phyloP scores from a whole-genome alignment of 2,113 vertebrate species.

The Tricholaema leucomelas region DNA sequence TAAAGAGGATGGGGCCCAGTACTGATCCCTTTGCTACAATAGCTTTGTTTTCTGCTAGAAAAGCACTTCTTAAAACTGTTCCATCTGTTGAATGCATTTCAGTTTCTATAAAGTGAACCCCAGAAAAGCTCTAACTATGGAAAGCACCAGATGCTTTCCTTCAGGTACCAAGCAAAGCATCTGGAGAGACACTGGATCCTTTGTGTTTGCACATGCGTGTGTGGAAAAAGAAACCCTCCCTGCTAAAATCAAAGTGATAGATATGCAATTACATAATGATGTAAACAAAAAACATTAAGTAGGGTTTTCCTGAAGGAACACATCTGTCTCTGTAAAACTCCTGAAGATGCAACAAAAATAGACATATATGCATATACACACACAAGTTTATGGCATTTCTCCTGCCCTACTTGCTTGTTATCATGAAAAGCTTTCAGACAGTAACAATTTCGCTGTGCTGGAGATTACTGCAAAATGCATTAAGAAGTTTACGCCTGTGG shows the following conservation, averaged over 20 bases:
- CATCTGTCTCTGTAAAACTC: slow-evolving; percentile 27
- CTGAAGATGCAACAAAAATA: slow-evolving; percentile 50
- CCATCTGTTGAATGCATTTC: not conserved
- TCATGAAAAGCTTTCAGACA: slow-evolving; percentile 75
- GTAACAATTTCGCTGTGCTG: slow-evolving; percentile 63
- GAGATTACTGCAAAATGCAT: slow-evolving; percentile 79
- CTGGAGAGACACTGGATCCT: not conserved
- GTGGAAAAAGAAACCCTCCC: not conserved
- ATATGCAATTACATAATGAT: slow-evolving; percentile 8
- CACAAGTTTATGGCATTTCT: slow-evolving; percentile 1
- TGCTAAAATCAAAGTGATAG: not conserved
- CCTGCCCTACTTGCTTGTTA: slow-evolving; percentile 43
- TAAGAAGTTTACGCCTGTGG: slow-evolving; percentile 77
- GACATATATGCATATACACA: not conserved
- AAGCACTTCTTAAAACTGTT: not conserved
- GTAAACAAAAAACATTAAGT: not conserved
- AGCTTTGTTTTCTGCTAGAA: not conserved
- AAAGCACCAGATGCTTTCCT: not conserved
- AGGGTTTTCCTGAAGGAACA: slow-evolving; percentile 36
- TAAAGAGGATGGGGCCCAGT: too few species aligned
- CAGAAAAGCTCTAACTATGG: not conserved
- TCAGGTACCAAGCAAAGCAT: not conserved
- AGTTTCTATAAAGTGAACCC: not conserved
- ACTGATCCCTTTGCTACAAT: not conserved
- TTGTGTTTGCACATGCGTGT: not conserved